phyloP scores from a whole-genome alignment of 2,888 invertebrate genomes.

The Megamerina dolium region DNA sequence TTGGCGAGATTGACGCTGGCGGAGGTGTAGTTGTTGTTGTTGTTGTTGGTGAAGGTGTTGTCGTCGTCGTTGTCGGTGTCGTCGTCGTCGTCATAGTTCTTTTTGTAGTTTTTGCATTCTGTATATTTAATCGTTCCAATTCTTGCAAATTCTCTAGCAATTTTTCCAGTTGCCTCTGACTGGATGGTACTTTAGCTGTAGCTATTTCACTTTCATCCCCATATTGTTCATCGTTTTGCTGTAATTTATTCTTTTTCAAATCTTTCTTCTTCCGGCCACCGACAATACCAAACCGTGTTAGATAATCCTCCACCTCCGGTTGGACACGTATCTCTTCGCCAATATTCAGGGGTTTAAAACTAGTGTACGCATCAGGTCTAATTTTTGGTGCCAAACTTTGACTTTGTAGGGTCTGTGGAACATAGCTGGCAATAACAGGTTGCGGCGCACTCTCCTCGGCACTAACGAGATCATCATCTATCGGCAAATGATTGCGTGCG shows the following conservation, averaged over 20 bases:
- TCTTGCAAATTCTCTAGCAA: constrained; percentile 50
- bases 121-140: constrained; percentile 35
- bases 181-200: constrained; percentile 30
- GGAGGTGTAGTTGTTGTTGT: constrained; percentile 22
- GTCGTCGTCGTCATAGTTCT: constrained; percentile 8
- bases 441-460: constrained; percentile 38
- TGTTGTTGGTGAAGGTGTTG: constrained; percentile 18
- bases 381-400: constrained; percentile 35
- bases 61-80: constrained; percentile 9
- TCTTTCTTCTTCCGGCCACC: constrained; percentile 40
- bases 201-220: constrained; percentile 37
- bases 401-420: constrained; percentile 22
- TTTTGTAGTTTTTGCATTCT: constrained; percentile 11
- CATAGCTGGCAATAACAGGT: constrained; percentile 32
- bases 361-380: constrained; percentile 42
- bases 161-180: constrained; percentile 46
- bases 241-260: constrained; percentile 27
- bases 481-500: constrained; percentile 31
- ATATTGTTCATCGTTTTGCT: constrained; percentile 26
- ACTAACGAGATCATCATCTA: constrained; percentile 33
- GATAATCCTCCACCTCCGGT: constrained; percentile 45
- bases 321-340: constrained; percentile 40
- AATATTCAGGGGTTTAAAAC: constrained; percentile 48
- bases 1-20: constrained; percentile 18
- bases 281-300: constrained; percentile 48